Conservation (phyloP, 2,113 vertebrate species). For the Xenotilapia caudafasciata region DNA sequence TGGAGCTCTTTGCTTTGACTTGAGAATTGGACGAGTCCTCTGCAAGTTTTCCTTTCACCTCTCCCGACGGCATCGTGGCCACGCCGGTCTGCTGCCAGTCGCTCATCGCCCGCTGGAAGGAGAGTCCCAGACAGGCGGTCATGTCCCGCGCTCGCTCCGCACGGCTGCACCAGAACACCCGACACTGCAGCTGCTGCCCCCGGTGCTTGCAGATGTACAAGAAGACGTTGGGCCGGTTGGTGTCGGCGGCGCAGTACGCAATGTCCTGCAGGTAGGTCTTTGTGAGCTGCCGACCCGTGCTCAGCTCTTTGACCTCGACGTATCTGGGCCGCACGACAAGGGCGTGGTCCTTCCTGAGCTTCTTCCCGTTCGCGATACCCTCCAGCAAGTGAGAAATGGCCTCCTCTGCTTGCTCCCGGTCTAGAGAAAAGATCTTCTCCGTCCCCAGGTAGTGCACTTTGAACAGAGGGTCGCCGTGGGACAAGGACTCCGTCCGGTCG, state of each 20-base stretch:
- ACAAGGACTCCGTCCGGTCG: conserved; percentile 71
- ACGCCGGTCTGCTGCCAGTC: conserved; percentile 69
- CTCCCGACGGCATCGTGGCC: conserved; percentile 24
- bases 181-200: conserved; percentile 76
- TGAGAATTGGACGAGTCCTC: conserved; percentile 47
- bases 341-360: conserved; percentile 73
- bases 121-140: conserved; percentile 70
- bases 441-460: conserved; percentile 78
- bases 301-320: conserved; percentile 78
- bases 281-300: conserved; percentile 75
- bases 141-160: conserved; percentile 72
- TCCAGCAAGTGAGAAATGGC: conserved; percentile 69
- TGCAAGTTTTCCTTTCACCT: background rate
- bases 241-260: conserved; percentile 72
- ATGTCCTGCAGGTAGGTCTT: conserved; percentile 81
- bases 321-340: conserved; percentile 75
- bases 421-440: conserved; percentile 76
- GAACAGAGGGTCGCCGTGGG: conserved; percentile 77
- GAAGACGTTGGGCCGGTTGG: conserved; percentile 71
- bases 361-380: conserved; percentile 49
- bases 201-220: conserved; percentile 77
- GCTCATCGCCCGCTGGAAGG: conserved; percentile 74
- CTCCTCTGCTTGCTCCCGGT: conserved; percentile 72
- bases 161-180: conserved; percentile 78
- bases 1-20: conserved; percentile 52